Evolutionary conservation across 2,113 vertebrate species (phyloP).

Genomic region (Fulmarus glacialis): DNA sequence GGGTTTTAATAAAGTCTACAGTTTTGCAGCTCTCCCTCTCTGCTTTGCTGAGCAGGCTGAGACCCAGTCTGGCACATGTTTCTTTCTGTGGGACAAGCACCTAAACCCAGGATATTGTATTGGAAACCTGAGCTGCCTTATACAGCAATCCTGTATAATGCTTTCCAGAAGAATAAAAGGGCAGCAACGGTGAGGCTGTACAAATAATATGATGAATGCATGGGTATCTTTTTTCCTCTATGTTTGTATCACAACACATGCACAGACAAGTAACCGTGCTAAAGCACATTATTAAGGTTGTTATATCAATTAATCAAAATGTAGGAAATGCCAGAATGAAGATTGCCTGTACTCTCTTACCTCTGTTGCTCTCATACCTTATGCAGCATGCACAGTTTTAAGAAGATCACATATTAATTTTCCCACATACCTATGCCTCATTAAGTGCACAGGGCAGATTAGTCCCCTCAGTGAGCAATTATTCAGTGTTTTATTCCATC

Average conservation of each 20-base stretch:
- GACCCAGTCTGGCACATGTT: not conserved
- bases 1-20: not conserved
- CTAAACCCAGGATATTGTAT: conserved; percentile 47
- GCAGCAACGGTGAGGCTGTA: not conserved
- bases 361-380: not conserved
- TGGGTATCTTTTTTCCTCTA: not conserved
- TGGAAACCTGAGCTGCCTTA: conserved; percentile 46
- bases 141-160: not conserved
- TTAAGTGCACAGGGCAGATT: not conserved
- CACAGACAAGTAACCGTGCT: not conserved
- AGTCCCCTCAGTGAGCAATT: not conserved
- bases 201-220: not conserved
- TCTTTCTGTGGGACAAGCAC: not conserved
- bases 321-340: not conserved
- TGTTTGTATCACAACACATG: not conserved
- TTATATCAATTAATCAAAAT: not conserved
- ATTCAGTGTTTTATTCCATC: not conserved
- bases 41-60: not conserved
- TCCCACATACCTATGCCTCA: not conserved
- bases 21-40: not conserved
- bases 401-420: not conserved
- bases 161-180: conserved; percentile 50
- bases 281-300: not conserved
- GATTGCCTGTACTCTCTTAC: not conserved
- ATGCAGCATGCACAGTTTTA: not conserved